Conservation (phyloP, 2,113 vertebrate species). For the Campylorhamphus procurvoides region DNA sequence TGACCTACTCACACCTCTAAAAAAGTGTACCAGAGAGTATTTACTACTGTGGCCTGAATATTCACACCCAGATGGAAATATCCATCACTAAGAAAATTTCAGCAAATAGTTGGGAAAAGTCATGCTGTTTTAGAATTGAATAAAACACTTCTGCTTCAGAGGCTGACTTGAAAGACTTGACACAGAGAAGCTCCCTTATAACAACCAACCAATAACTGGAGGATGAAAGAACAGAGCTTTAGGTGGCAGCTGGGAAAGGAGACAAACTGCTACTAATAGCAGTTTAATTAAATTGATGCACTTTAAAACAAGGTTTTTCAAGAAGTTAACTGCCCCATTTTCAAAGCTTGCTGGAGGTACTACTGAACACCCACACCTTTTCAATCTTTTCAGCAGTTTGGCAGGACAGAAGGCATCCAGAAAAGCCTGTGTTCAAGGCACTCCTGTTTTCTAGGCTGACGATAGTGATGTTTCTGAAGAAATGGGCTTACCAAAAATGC, state of each 20-base stretch:
- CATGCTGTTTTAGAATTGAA: neutral
- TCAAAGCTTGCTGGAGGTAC: neutral
- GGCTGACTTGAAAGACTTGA: neutral
- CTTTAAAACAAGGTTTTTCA: neutral
- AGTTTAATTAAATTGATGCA: neutral
- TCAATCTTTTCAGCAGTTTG: neutral
- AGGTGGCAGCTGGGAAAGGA: neutral
- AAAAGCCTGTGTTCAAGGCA: neutral
- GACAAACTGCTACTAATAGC: neutral
- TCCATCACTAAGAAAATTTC: neutral
- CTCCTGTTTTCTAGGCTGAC: neutral
- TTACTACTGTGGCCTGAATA: neutral
- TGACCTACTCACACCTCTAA: neutral
- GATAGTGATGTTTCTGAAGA: neutral
- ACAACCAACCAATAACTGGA: neutral
- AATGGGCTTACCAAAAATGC: neutral
- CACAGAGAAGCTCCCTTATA: neutral
- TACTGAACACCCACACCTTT: neutral
- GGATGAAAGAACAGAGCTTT: neutral
- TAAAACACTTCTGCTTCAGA: neutral
- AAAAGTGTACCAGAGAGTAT: neutral
- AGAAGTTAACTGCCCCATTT: neutral
- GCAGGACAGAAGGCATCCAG: neutral
- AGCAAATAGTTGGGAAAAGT: neutral
- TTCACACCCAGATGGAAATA: neutral